Conservation (phyloP, 2,797 vertebrate species). For the Alectoris magna region DNA sequence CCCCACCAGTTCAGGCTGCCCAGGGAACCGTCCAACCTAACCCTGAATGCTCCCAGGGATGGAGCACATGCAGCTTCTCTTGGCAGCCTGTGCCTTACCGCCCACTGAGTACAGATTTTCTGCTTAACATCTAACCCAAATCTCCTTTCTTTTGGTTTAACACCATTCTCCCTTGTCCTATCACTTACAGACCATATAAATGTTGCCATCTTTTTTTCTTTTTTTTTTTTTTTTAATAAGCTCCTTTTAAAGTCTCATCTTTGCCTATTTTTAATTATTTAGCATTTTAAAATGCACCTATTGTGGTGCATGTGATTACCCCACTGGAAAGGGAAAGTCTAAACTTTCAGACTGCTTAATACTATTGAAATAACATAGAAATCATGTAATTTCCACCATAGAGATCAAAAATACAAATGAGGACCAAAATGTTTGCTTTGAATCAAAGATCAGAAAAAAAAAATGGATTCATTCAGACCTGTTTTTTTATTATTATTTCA, state of each 20-base stretch:
- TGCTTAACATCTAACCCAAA: too few species aligned
- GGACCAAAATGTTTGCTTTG: not conserved
- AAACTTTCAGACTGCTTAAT: not conserved
- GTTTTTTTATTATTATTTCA: not conserved
- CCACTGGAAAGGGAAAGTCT: not conserved
- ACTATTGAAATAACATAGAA: not conserved
- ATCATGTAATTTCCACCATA: not conserved
- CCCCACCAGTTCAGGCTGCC: too few species aligned
- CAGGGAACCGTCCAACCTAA: too few species aligned
- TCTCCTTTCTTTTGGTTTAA: too few species aligned
- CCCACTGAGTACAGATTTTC: too few species aligned
- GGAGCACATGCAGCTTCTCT: too few species aligned
- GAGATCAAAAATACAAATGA: not conserved
- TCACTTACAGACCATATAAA: too few species aligned
- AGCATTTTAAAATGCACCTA: not conserved
- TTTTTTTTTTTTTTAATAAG: too few species aligned
- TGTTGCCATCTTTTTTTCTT: too few species aligned
- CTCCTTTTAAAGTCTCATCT: not conserved
- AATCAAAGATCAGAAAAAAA: not conserved
- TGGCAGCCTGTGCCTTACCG: too few species aligned
- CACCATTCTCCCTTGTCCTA: too few species aligned
- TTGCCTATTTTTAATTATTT: not conserved
- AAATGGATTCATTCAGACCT: not conserved
- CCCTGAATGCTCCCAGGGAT: too few species aligned
- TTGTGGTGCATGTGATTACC: not conserved